A percentile compares a stretch with the other conserved stretches of the same genome.
These are phyloP conservation scores for Diacarnus erythraeanus DNA, from an alignment of 37 sponge, comb jelly and placozoan genomes.

Conservation along the genomic window DNA sequence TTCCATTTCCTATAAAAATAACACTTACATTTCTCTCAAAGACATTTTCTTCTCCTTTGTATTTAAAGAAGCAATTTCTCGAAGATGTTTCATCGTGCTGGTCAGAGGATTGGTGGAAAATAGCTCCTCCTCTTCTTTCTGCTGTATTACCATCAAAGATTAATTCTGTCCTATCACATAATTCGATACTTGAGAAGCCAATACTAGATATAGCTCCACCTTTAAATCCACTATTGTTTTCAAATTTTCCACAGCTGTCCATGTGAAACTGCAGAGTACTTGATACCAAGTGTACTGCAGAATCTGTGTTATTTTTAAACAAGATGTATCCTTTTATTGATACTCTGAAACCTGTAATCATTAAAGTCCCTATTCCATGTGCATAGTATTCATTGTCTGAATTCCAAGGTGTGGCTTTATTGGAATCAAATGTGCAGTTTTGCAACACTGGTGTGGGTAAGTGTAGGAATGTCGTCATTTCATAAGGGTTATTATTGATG, in stretches of 20 bases:
- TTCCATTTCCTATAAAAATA: not conserved
- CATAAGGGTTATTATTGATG: not conserved
- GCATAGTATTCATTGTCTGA: too few species aligned
- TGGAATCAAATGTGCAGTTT: not conserved
- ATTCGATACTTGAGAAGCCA: not conserved
- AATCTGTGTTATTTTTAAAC: not conserved
- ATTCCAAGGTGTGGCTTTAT: too few species aligned
- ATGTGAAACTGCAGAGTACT: not conserved
- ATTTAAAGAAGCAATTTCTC: constrained; percentile 9
- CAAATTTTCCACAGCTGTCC: not conserved
- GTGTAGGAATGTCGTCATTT: not conserved
- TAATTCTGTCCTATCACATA: not conserved
- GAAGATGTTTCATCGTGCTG: not conserved
- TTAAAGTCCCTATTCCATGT: not conserved
- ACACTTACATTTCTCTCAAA: not conserved
- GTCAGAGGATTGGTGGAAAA: not conserved
- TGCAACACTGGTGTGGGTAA: constrained; percentile 10
- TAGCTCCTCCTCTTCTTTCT: constrained; percentile 16
- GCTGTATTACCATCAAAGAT: not conserved
- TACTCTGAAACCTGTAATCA: not conserved
- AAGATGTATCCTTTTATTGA: not conserved
- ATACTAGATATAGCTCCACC: constrained; percentile 4
- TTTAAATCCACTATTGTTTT: not conserved
- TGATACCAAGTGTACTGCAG: constrained; percentile 4
- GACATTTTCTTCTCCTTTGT: not conserved